Conservation (phyloP, 2,113 vertebrate species). For the Tachysurus vachellii region DNA sequence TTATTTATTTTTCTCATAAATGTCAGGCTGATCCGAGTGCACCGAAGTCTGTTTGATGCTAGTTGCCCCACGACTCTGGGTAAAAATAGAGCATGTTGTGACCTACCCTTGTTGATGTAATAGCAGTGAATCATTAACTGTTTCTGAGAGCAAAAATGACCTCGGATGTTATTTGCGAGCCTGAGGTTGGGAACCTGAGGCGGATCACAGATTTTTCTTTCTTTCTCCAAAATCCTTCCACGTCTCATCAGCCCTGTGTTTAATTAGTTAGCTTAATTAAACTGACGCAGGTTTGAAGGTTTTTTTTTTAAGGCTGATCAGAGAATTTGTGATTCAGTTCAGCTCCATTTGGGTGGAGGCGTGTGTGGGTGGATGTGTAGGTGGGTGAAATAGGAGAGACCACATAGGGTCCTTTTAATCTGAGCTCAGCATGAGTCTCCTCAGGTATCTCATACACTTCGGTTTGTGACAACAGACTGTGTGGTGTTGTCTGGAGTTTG, state of each 20-base stretch:
- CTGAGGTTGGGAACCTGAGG: background rate
- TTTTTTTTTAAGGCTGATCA: background rate
- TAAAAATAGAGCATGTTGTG: slow-evolving; percentile 12
- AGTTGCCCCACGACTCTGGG: background rate
- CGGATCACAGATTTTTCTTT: too few relatives aligned
- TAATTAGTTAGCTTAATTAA: slow-evolving; percentile 5
- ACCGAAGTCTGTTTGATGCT: background rate
- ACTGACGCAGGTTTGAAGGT: background rate
- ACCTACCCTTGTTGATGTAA: slow-evolving; percentile 19
- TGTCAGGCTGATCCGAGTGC: background rate
- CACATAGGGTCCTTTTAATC: slow-evolving; percentile 39
- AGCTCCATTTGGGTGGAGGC: background rate
- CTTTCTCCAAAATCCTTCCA: too few relatives aligned
- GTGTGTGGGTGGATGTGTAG: slow-evolving; percentile 30
- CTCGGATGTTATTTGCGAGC: background rate
- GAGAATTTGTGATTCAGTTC: background rate
- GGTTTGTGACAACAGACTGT: background rate
- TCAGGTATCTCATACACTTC: background rate
- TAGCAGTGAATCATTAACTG: slow-evolving; percentile 18
- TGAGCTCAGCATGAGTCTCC: background rate
- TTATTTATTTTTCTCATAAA: background rate
- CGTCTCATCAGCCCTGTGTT: background rate
- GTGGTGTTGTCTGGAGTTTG: background rate
- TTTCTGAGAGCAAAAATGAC: slow-evolving; percentile 16
- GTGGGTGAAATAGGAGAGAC: slow-evolving; percentile 19